These are phyloP conservation scores for Aphaenogaster floridana DNA, from an alignment of 1,140 invertebrate species.

Conservation along the genomic window DNA sequence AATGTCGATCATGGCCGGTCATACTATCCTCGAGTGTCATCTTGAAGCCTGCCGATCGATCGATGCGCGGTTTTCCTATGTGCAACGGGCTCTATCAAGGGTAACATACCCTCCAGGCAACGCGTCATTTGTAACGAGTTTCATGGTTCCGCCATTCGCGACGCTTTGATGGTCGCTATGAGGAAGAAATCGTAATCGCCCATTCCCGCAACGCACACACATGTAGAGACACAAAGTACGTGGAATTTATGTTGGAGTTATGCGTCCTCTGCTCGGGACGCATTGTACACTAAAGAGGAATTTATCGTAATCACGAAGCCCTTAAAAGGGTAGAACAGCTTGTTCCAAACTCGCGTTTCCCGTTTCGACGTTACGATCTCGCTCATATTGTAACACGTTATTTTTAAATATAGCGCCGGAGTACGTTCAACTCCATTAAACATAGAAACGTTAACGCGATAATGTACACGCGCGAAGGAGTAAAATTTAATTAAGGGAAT, in stretches of 20 bases:
- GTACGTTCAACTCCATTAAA: constrained; percentile 21
- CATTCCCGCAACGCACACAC: background rate
- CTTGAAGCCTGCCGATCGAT: constrained; percentile 47
- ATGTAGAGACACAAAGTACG: constrained; percentile 1
- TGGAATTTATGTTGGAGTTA: constrained; percentile 61
- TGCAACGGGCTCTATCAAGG: constrained; percentile 64
- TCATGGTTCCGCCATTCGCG: constrained; percentile 77
- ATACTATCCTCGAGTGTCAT: constrained; percentile 42
- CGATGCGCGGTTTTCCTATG: background rate
- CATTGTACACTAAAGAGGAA: constrained; percentile 35
- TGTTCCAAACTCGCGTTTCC: background rate
- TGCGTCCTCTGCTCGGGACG: background rate
- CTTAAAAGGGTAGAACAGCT: background rate
- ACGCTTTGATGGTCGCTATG: constrained; percentile 64
- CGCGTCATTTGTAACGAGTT: constrained; percentile 71
- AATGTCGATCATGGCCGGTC: constrained; percentile 36
- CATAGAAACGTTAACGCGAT: background rate
- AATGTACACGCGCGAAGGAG: background rate
- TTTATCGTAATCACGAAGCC: constrained; percentile 29
- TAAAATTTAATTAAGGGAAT: constrained; percentile 54
- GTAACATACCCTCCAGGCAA: constrained; percentile 67
- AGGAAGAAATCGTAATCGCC: constrained; percentile 73
- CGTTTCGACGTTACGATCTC: background rate
- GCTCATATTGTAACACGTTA: background rate
- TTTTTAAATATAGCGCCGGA: constrained; percentile 17